Evolutionary conservation across 2,797 vertebrate genomes (phyloP), one percentile per base, ranked within the genome.

Genomic region (Pipistrellus nathusii): DNA sequence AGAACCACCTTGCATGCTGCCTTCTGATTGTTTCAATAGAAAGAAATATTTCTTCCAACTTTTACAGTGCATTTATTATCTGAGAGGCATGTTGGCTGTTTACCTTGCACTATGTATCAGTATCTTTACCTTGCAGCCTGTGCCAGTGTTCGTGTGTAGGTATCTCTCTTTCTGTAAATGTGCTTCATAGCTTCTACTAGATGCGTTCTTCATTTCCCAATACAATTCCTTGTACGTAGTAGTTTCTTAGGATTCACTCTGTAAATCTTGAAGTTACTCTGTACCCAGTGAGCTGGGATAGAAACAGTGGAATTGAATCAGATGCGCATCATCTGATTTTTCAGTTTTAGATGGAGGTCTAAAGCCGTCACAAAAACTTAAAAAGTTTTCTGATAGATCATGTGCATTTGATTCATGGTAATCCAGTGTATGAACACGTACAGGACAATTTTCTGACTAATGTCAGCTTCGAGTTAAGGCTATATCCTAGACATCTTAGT

Each of bases 1-100:
- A 41, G 20, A 71, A 80, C 46, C 21, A 66, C 27, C 11, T 90
- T 88, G 32, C 13, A 6, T 48, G 27, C 59, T 91, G 72, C 15
- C 23, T 73, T 88, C 38, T 32, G 51, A 76, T 94, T n/a, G 27
- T 38, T 83, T 86, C 57, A 76, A 25, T 62, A 72, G 38, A 75
- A 81, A n/a, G 35, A 51, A 38, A 5, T 72, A 68, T 69, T 81
- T 77, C 55, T 48, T 76, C 30, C 6, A 57, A 5, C 41, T 94
- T 51, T 72, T n/a, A 87, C 2, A 41, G 18, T 69, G 53, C 27
- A 5, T n/a, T n/a, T n/a, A n/a, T 85, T 81, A 35, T 82, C 27
- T 84, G 48, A 80, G 92, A 94, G 30, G 30, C 69, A 35, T 53
- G 25, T 89, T 59, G 86, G 27, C 66, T 81, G 83, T 92, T 82